These are phyloP conservation scores for Oikopleura albicans DNA, from an alignment of 23 tunicate species.

Conservation along the genomic window DNA sequence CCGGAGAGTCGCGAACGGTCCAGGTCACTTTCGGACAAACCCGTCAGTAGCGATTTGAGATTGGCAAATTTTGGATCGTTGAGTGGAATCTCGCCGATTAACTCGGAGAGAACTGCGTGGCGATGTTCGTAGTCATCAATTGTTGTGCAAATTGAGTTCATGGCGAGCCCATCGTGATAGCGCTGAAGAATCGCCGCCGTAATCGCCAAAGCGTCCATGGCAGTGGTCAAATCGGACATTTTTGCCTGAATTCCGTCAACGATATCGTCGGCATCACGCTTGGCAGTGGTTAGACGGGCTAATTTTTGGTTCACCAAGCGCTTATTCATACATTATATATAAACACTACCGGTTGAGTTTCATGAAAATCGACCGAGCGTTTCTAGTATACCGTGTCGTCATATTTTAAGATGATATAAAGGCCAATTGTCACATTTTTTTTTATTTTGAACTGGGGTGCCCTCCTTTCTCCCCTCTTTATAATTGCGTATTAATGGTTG, in stretches of 20 bases:
- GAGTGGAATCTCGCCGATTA: slow-evolving; percentile 21
- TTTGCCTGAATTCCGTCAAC: not conserved
- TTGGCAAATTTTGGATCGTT: slow-evolving; percentile 24
- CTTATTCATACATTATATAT: no score
- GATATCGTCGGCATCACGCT: not conserved
- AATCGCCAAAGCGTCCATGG: not conserved
- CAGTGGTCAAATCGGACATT: not conserved
- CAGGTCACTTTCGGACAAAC: not conserved
- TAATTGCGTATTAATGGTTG: no score
- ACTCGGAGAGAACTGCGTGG: not conserved
- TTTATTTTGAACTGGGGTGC: no score
- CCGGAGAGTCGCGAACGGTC: not conserved
- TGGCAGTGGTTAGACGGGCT: no score
- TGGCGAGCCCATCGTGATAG: not conserved
- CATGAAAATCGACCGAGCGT: no score
- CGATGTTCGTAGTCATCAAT: not conserved
- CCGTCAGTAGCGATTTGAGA: not conserved
- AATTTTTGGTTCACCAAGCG: no score
- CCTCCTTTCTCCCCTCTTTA: no score
- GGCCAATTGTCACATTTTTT: no score
- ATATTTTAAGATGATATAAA: no score
- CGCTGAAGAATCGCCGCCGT: not conserved
- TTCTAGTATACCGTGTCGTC: no score
- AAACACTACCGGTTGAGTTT: no score
- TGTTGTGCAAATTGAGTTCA: not conserved